Base-by-base conservation (phyloP, 2,113 vertebrate species). In the Apodemus sylvaticus region DNA sequence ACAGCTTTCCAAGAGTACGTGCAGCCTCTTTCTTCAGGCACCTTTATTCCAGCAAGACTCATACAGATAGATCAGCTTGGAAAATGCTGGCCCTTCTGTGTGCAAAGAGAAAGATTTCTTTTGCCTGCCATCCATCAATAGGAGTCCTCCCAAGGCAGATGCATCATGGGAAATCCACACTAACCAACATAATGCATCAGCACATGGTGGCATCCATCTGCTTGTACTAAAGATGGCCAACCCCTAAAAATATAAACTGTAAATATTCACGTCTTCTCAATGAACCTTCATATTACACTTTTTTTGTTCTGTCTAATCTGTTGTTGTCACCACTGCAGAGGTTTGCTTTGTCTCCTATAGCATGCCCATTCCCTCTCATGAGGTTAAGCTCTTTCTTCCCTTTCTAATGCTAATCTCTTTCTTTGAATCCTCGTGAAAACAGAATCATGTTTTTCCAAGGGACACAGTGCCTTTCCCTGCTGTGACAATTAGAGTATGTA, bases 241-340 rank as follows among this genome's bases (percentile, higher is more conserved):
- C 13, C 48, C 60, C 39, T 39, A 34, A 83, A 90, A 70, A 36
- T 36, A 45, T 26, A 42, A 91, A 53, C 48, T 45, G 1, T n/a
- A 36, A 20, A 1, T 51, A 36, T 2, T 60, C 87, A 31, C 39
- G 31, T 91, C 58, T 88, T 96, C 97, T 91, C 36, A 86, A 19
- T 45, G 83, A 64, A 73, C 7, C 53, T 79, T 24, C 36, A 71
- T 14, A 71, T 8, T 42, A 9, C 29, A 2, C 29, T 90, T 78
- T 92, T 92, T 68, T 36, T 93, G 0, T 79, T 45, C n/a, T 26
- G 5, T 81, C 78, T 68, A 64, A 92, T 89, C 70, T 91, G 3
- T 55, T 76, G 53, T 60, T 92, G 29, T 81, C 58, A 64, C 77
- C 45, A 31, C n/a, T 91, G 92, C 42, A 88, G 74, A 96, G 36